Percentiles rank a stretch among this genome's conserved stretches.
These are phyloP conservation scores for Lasioglossum albipes DNA, from an alignment of 1,140 invertebrate genomes.

Conservation along the genomic window DNA sequence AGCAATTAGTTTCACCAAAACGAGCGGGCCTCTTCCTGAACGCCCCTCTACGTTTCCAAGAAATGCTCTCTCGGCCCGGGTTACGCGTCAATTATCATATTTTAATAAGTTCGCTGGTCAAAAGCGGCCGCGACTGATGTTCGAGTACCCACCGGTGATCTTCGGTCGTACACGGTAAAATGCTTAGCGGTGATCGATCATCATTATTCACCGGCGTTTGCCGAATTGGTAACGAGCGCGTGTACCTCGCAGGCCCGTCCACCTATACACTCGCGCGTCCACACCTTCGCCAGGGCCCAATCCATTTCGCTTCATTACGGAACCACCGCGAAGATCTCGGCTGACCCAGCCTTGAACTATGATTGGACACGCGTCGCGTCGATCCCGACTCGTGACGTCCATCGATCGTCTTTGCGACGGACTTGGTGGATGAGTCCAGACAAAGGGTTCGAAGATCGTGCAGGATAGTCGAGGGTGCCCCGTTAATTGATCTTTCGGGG, in stretches of 20 bases:
- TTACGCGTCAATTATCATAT: conserved; percentile 53
- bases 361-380: conserved; percentile 56
- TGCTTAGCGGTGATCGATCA: conserved; percentile 61
- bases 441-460: too few relatives aligned
- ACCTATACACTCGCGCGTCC: background rate
- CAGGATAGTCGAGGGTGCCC: too few relatives aligned
- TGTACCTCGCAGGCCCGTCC: background rate
- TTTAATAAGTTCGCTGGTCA: conserved; percentile 40
- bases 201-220: conserved; percentile 62
- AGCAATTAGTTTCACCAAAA: background rate
- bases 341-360: conserved; percentile 64
- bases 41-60: background rate
- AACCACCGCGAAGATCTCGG: conserved; percentile 47
- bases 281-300: conserved; percentile 28
- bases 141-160: conserved; percentile 34
- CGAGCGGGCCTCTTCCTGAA: background rate
- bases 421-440: too few relatives aligned
- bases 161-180: conserved; percentile 46
- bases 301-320: conserved; percentile 67
- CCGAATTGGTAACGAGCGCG: conserved; percentile 48
- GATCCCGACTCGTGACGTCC: conserved; percentile 35
- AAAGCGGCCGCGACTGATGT: conserved; percentile 20
- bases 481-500: conserved; percentile 32
- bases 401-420: conserved; percentile 36
- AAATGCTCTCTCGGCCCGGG: background rate